A percentile compares a stretch with the other conserved stretches of the same genome.
phyloP scores from a whole-genome alignment of 1,140 invertebrate genomes.

The Calycopis cecrops region DNA sequence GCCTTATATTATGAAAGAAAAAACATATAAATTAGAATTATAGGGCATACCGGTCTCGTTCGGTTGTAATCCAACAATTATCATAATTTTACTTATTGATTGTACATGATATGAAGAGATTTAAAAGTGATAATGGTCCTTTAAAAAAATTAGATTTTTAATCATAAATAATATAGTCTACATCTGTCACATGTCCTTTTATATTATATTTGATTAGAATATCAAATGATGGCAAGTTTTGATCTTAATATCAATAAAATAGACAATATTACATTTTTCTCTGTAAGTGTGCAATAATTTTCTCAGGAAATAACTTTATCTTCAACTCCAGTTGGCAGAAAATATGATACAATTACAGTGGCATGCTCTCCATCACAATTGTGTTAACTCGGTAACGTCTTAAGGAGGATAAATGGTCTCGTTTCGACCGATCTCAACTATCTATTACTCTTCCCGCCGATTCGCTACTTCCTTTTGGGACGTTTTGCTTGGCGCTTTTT shows the following conservation, averaged over 20 bases:
- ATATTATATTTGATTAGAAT: too few relatives aligned
- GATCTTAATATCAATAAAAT: background rate
- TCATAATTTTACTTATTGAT: too few relatives aligned
- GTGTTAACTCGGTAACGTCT: slow-evolving; percentile 17
- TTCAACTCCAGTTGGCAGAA: slow-evolving; percentile 25
- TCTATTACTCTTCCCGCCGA: slow-evolving; percentile 11
- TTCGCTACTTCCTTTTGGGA: slow-evolving; percentile 6
- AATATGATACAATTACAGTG: slow-evolving; percentile 33
- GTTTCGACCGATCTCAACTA: slow-evolving; percentile 5
- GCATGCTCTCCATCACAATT: slow-evolving; percentile 17
- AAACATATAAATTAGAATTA: too few relatives aligned
- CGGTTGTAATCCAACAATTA: too few relatives aligned
- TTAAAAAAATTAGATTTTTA: too few relatives aligned
- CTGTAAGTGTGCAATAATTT: slow-evolving; percentile 12
- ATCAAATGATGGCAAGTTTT: too few relatives aligned
- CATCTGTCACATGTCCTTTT: too few relatives aligned
- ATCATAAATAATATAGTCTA: too few relatives aligned
- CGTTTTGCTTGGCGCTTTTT: slow-evolving; percentile 1
- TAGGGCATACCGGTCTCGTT: too few relatives aligned
- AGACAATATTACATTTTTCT: slow-evolving; percentile 28
- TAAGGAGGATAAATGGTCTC: slow-evolving; percentile 7
- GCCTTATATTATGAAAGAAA: too few relatives aligned
- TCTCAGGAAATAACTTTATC: slow-evolving; percentile 37
- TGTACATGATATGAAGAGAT: too few relatives aligned
- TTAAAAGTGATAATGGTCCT: too few relatives aligned